phyloP scores from a whole-genome alignment of 1,140 invertebrate species.

The Hyphantria cunea region DNA sequence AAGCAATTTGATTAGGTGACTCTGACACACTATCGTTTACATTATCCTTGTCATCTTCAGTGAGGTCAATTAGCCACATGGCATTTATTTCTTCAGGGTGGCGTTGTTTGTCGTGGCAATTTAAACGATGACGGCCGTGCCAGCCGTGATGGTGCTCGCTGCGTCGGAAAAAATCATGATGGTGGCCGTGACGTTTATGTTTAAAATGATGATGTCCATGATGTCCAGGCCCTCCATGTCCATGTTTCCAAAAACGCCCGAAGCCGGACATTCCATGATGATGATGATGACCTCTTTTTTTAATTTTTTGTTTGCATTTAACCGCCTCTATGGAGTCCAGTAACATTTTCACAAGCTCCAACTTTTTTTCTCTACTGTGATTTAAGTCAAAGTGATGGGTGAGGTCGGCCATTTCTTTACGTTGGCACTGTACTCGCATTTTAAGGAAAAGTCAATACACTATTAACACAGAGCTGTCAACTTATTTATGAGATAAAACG shows the following conservation, averaged over 20 bases:
- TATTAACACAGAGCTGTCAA: conserved; percentile 9
- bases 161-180: background rate
- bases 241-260: conserved; percentile 11
- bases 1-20: background rate
- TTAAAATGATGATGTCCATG: background rate
- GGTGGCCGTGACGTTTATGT: background rate
- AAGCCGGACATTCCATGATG: conserved; percentile 1
- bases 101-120: background rate
- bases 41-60: background rate
- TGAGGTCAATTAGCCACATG: conserved; percentile 9
- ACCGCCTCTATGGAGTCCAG: conserved; percentile 9
- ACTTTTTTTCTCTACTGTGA: conserved; percentile 1
- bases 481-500: conserved; percentile 15
- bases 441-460: conserved; percentile 10
- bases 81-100: conserved; percentile 2
- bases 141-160: background rate
- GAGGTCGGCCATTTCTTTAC: conserved; percentile 5
- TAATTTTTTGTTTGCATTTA: background rate
- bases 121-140: conserved; percentile 10
- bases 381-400: background rate
- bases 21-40: conserved; percentile 6
- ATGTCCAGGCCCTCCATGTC: background rate
- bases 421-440: conserved; percentile 12
- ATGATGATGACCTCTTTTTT: background rate
- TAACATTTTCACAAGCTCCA: conserved; percentile 8